Percentiles rank a stretch among this genome's conserved stretches.
These are phyloP conservation scores for Microplitis mediator DNA, from an alignment of 1,140 invertebrate genomes.

Conservation along the genomic window DNA sequence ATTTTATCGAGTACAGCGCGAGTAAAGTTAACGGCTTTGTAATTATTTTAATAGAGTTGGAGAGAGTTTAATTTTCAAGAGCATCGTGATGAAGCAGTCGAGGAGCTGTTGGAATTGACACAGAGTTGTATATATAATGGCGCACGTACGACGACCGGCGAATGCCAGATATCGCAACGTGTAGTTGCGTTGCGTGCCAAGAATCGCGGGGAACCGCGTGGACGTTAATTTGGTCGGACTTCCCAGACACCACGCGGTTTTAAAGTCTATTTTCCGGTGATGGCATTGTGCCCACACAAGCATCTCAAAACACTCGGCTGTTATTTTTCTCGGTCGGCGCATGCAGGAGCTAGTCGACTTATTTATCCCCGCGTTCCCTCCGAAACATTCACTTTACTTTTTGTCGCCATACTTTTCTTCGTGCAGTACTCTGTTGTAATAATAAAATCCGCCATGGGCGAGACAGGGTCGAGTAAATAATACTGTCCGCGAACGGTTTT, in stretches of 20 bases:
- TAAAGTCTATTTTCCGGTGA: constrained; percentile 43
- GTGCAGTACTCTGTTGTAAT: too few relatives aligned
- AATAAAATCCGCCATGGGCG: too few relatives aligned
- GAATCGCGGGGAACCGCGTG: constrained; percentile 53
- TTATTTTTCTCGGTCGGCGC: neutral
- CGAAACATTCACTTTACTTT: too few relatives aligned
- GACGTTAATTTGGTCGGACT: constrained; percentile 54
- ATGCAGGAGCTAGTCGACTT: neutral
- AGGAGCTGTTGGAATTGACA: too few relatives aligned
- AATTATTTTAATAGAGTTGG: too few relatives aligned
- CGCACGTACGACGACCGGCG: too few relatives aligned
- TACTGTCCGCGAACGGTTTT: too few relatives aligned
- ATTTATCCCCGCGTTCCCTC: neutral
- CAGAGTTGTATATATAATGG: too few relatives aligned
- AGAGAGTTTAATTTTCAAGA: neutral
- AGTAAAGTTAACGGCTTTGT: too few relatives aligned
- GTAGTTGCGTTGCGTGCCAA: constrained; percentile 39
- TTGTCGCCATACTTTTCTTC: too few relatives aligned
- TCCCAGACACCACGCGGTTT: constrained; percentile 58
- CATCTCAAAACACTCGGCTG: neutral
- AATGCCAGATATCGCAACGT: constrained; percentile 4
- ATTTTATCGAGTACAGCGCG: too few relatives aligned
- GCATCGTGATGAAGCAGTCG: neutral
- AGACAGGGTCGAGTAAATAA: too few relatives aligned
- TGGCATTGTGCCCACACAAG: neutral